A percentile compares a stretch with the other conserved stretches of the same genome.
phyloP scores from a whole-genome alignment of 2,113 vertebrate genomes.

The Balaeniceps rex region DNA sequence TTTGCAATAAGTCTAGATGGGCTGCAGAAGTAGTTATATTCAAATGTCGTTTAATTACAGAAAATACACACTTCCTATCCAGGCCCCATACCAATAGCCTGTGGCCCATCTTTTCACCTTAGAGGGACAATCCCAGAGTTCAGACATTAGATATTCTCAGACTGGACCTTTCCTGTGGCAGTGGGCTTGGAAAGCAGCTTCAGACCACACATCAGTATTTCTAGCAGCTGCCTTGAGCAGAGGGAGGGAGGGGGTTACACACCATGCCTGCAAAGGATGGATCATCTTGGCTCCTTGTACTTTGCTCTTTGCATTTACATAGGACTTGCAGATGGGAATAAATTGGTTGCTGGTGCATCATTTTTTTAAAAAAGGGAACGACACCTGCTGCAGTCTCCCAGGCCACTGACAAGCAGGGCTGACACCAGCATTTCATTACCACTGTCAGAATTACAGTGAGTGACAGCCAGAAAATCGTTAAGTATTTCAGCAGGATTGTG shows the following conservation, averaged over 20 bases:
- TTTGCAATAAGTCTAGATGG: background rate
- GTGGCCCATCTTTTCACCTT: background rate
- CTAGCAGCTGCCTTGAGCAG: background rate
- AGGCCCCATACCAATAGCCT: background rate
- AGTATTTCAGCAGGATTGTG: background rate
- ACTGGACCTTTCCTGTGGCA: background rate
- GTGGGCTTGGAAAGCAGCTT: background rate
- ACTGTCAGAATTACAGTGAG: slow-evolving; percentile 18
- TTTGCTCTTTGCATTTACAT: background rate
- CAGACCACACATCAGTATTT: background rate
- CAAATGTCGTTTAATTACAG: background rate
- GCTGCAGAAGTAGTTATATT: background rate
- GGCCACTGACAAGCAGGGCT: background rate
- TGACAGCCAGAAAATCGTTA: slow-evolving; percentile 27
- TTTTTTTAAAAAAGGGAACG: background rate
- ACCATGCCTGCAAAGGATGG: background rate
- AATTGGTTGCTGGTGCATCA: background rate
- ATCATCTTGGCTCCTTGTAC: background rate
- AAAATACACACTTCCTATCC: background rate
- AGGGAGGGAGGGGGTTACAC: background rate
- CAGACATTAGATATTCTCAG: background rate
- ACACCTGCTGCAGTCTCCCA: background rate
- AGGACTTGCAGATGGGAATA: background rate
- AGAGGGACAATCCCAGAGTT: background rate
- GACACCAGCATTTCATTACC: slow-evolving; percentile 14